These are phyloP conservation scores for Embidobia sp. DNA, from an alignment of 2,888 invertebrate species.

Conservation along the genomic window DNA sequence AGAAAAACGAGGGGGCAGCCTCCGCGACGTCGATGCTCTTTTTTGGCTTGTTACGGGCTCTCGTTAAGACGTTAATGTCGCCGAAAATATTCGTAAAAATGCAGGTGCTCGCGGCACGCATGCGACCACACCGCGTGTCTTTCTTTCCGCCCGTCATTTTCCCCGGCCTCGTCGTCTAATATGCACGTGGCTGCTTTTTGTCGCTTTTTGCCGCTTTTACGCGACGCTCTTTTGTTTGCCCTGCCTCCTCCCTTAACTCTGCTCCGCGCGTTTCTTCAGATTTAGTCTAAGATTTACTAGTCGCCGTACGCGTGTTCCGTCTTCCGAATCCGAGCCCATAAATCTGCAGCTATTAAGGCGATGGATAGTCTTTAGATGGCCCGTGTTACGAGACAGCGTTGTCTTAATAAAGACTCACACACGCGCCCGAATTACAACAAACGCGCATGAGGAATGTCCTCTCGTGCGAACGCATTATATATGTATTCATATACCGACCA, in stretches of 20 bases:
- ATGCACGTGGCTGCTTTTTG: slow-evolving; percentile 36
- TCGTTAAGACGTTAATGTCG: slow-evolving; percentile 80
- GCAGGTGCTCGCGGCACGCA: slow-evolving; percentile 75
- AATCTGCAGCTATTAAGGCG: slow-evolving; percentile 81
- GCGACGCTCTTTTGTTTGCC: slow-evolving; percentile 11
- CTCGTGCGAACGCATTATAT: slow-evolving; percentile 53
- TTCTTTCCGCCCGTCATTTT: slow-evolving; percentile 51
- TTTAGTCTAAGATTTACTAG: slow-evolving; percentile 62
- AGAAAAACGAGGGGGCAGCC: slow-evolving; percentile 52
- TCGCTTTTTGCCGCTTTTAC: neutral
- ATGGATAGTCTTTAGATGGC: slow-evolving; percentile 78
- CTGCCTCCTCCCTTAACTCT: neutral
- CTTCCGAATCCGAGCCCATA: slow-evolving; percentile 73
- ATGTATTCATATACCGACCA: slow-evolving; percentile 58
- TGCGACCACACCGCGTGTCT: slow-evolving; percentile 66
- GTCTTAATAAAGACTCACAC: slow-evolving; percentile 72
- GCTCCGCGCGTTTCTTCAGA: slow-evolving; percentile 52
- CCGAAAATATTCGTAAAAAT: slow-evolving; percentile 80
- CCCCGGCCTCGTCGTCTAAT: slow-evolving; percentile 23
- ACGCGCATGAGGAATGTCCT: slow-evolving; percentile 61
- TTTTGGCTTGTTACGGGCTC: slow-evolving; percentile 76
- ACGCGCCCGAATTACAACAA: slow-evolving; percentile 63
- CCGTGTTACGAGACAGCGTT: slow-evolving; percentile 75
- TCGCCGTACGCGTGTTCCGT: slow-evolving; percentile 57
- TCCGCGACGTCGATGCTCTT: slow-evolving; percentile 67